Conservation (phyloP, 2,888 invertebrate species). For the Helicoverpa assulta region DNA sequence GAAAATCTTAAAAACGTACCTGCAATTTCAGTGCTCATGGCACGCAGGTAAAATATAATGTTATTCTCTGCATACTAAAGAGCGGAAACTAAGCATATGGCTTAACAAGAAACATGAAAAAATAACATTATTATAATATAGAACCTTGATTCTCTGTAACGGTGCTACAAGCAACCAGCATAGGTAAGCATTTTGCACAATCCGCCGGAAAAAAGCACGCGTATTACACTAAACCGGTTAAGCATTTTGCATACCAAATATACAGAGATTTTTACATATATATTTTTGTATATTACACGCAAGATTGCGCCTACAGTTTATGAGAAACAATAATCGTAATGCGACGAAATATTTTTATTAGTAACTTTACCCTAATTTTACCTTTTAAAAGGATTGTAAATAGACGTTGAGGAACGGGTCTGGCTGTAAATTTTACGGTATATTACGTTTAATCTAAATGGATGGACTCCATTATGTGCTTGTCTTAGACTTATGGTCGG, state of each 20-base stretch:
- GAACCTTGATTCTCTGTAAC: conserved; percentile 23
- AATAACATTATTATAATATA: conserved; percentile 30
- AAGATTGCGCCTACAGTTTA: conserved; percentile 47
- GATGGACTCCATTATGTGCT: conserved; percentile 59
- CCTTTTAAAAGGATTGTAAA: conserved; percentile 45
- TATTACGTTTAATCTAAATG: conserved; percentile 67
- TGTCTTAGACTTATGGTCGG: conserved; percentile 58
- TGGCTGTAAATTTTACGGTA: conserved; percentile 63
- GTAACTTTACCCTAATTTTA: conserved; percentile 8
- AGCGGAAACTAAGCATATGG: conserved; percentile 6
- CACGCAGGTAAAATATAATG: conserved; percentile 1
- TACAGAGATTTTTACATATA: conserved; percentile 37
- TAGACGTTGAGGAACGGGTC: conserved; percentile 40
- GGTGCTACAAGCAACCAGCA: conserved; percentile 41
- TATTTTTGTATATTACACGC: conserved; percentile 53
- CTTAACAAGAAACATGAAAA: conserved; percentile 25
- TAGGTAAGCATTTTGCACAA: conserved; percentile 66
- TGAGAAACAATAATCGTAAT: conserved; percentile 22
- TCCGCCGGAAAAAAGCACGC: conserved; percentile 56
- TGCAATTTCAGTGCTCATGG: not conserved
- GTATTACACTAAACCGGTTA: conserved; percentile 64
- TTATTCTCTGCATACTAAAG: conserved; percentile 9
- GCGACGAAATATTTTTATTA: conserved; percentile 31
- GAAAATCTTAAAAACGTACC: not conserved
- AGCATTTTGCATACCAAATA: conserved; percentile 67